Evolutionary conservation across 2,888 invertebrate genomes (phyloP), one percentile per base, ranked within the genome.

Genomic region (Eupithecia subfuscata): DNA sequence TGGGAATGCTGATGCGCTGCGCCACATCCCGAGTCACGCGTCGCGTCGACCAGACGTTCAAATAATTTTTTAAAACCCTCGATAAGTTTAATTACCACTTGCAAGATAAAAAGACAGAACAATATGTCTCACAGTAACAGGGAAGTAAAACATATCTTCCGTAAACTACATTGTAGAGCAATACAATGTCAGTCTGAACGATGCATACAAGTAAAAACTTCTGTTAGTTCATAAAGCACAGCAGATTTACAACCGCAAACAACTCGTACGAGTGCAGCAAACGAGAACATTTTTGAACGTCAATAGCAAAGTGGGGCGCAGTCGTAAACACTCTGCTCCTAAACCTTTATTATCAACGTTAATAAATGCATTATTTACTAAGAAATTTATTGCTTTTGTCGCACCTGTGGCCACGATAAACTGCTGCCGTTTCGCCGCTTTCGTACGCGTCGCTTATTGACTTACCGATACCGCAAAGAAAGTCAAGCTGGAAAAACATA

Each of bases 301-400:
- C 84, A 80, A 84, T 84, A 81, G 80, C 79, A 80, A 84, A 82
- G 80, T 80, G 80, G 73, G 43, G 70, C 72, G 67, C 43, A 72
- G 75, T 81, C 83, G 80, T 84, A 82, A 84, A 84, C 71, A 80
- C 78, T 69, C 76, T 79, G 75, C 81, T 77, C 81, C 82, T 81
- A 82, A 78, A 82, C 87, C 85, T 89, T 91, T 72, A 72, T 69
- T 91, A 92, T 90, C 91, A 88, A 84, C 82, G 84, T 84, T 91
- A 92, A 92, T 92, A 92, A 93, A 91, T 92, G 91, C 91, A 92
- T 91, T 92, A 92, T 90, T 91, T 91, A 89, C 89, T 90, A 84
- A 88, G 87, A 82, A 90, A 91, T 92, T 91, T 92, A 92, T 91
- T 84, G 88, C 82, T 81, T 75, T 79, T 81, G 84, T 80, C 88